Evolutionary conservation across 2,113 vertebrate species (phyloP).

Genomic region (Motacilla alba): DNA sequence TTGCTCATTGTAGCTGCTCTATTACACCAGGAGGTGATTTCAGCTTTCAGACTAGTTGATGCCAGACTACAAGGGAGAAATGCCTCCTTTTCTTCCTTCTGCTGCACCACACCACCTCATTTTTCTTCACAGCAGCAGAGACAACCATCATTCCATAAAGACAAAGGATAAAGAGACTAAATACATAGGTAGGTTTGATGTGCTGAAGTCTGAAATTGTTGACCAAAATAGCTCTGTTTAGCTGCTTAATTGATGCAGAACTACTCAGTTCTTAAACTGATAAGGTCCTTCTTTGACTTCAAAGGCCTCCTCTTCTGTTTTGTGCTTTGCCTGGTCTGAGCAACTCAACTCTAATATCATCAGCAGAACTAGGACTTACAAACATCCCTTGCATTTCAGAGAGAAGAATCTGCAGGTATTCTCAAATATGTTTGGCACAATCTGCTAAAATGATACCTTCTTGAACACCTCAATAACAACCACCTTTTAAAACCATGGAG

Average conservation of each 20-base stretch:
- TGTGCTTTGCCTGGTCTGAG: background rate
- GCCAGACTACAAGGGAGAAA: background rate
- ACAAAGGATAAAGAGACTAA: background rate
- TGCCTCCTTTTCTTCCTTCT: background rate
- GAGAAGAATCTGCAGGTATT: background rate
- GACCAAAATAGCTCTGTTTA: background rate
- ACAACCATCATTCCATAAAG: background rate
- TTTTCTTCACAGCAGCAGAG: background rate
- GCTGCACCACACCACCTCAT: background rate
- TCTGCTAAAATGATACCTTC: background rate
- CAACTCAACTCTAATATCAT: background rate
- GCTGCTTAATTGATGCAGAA: background rate
- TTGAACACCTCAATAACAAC: background rate
- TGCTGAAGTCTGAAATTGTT: background rate
- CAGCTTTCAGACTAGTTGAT: background rate
- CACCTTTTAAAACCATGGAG: background rate
- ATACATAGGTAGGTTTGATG: background rate
- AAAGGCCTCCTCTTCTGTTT: background rate
- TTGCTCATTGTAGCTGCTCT: background rate
- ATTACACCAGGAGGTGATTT: background rate
- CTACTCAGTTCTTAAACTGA: background rate
- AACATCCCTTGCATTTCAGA: background rate
- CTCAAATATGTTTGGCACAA: background rate
- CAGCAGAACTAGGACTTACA: background rate
- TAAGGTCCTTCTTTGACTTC: background rate